Conservation (phyloP, 2,113 vertebrate species). For the Trachemys scripta region DNA sequence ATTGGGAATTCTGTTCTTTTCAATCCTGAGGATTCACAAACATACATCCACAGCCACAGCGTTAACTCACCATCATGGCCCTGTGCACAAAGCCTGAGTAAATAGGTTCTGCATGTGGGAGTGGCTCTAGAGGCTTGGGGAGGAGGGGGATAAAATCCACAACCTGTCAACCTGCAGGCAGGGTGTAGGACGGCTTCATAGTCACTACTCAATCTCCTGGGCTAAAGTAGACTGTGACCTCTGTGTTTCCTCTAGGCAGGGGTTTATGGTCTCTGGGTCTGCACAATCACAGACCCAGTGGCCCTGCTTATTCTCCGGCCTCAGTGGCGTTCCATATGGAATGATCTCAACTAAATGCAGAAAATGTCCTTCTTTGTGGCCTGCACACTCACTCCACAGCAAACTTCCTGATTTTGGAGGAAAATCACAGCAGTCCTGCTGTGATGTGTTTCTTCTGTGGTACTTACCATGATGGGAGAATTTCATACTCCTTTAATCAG, state of each 20-base stretch:
- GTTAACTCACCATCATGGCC: neutral
- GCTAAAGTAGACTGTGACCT: neutral
- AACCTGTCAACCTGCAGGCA: neutral
- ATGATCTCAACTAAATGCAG: accelerated
- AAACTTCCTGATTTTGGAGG: neutral
- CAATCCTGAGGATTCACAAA: accelerated
- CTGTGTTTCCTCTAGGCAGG: neutral
- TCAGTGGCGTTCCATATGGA: accelerated
- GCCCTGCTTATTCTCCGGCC: neutral
- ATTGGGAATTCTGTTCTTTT: neutral
- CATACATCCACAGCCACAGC: accelerated
- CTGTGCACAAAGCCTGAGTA: accelerated
- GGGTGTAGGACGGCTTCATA: neutral
- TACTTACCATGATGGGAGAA: neutral
- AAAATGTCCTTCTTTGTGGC: neutral
- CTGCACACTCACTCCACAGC: accelerated
- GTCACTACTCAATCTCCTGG: neutral
- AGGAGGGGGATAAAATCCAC: accelerated
- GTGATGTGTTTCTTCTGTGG: neutral
- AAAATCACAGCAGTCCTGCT: neutral
- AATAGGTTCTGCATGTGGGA: neutral
- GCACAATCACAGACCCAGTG: neutral
- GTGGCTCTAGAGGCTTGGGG: neutral
- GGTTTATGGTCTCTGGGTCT: accelerated
- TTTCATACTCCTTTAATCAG: neutral